These are phyloP conservation scores for Ahaetulla prasina DNA, from an alignment of 2,113 vertebrate genomes.

Conservation along the genomic window DNA sequence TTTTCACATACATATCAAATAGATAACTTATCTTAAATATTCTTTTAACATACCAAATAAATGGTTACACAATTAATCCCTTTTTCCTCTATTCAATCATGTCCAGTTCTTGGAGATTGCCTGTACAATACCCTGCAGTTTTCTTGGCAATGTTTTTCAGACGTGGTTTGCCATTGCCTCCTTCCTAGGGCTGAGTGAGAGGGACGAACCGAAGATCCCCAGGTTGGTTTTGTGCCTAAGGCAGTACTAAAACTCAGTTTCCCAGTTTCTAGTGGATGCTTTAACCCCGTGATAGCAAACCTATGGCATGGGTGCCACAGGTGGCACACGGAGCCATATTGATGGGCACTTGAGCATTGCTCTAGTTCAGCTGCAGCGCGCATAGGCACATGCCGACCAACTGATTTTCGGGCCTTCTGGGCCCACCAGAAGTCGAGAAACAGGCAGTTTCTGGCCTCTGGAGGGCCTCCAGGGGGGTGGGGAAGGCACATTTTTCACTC, in stretches of 20 bases:
- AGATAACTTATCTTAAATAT: neutral
- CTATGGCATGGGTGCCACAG: too few species aligned
- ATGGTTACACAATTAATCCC: neutral
- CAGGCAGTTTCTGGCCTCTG: too few species aligned
- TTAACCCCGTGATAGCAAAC: too few species aligned
- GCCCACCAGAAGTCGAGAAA: too few species aligned
- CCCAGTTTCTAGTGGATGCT: neutral
- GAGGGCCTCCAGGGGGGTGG: too few species aligned
- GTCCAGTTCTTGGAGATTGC: neutral
- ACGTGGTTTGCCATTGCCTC: neutral
- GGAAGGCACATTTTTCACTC: too few species aligned
- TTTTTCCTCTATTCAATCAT: neutral
- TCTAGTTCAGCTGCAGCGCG: too few species aligned
- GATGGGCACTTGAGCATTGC: too few species aligned
- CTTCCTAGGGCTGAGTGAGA: neutral
- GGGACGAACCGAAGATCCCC: neutral
- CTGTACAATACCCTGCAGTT: neutral
- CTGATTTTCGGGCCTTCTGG: too few species aligned
- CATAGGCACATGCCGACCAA: too few species aligned
- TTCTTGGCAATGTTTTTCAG: neutral
- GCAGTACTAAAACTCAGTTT: neutral
- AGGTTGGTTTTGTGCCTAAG: neutral
- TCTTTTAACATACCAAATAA: neutral
- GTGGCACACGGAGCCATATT: too few species aligned
- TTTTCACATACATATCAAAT: neutral